These are phyloP conservation scores for Motacilla alba DNA, from an alignment of 2,113 vertebrate genomes.

Conservation along the genomic window DNA sequence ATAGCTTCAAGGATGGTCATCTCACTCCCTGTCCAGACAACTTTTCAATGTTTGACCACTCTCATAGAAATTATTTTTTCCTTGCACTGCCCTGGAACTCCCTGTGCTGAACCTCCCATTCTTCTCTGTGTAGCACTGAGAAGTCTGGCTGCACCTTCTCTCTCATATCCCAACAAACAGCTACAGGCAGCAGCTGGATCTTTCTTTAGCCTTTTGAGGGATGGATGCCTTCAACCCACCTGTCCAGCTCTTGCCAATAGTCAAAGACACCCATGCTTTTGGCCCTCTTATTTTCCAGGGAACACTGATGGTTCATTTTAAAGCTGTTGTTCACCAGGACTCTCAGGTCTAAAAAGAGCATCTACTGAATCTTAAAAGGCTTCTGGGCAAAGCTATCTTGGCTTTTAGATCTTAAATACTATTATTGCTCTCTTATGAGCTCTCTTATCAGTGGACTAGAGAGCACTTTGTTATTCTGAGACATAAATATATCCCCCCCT, in stretches of 20 bases:
- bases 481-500: rapidly evolving
- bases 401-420: background rate
- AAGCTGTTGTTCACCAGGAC: background rate
- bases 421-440: background rate
- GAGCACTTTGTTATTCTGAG: background rate
- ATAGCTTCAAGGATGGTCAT: background rate
- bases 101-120: background rate
- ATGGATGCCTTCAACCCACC: background rate
- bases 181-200: background rate
- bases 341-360: background rate
- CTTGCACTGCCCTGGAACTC: background rate
- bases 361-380: background rate
- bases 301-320: background rate
- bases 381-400: background rate
- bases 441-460: background rate
- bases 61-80: background rate
- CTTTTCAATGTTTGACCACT: background rate
- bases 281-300: background rate
- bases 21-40: background rate
- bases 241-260: background rate
- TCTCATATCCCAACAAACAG: background rate
- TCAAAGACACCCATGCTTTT: background rate
- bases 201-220: background rate
- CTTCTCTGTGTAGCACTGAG: background rate
- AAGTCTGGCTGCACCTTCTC: background rate